Percentiles rank a stretch among this genome's conserved stretches.
Conservation (phyloP, 37 sponge, comb jelly and placozoan genomes). For the Amphimedon queenslandica region DNA sequence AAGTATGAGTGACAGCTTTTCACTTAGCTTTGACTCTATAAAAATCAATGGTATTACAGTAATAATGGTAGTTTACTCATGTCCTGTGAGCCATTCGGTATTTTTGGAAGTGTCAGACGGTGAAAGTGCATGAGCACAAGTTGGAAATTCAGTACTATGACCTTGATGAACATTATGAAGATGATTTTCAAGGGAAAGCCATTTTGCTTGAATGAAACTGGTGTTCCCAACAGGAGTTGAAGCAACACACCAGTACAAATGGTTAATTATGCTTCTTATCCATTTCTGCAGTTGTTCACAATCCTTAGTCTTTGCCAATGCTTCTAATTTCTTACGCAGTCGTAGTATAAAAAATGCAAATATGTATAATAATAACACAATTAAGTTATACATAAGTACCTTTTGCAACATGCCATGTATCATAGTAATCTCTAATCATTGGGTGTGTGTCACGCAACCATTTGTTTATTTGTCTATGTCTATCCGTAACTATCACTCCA, state of each 20-base stretch:
- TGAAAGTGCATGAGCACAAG: conserved; percentile 1
- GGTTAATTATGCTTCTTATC: conserved; percentile 40
- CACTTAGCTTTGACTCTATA: conserved; percentile 52
- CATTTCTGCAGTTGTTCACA: conserved; percentile 30
- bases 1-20: conserved; percentile 28
- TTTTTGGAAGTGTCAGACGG: not conserved
- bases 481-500: conserved; percentile 7
- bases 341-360: too few relatives aligned
- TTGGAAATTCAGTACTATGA: conserved; percentile 12
- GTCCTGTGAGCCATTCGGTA: conserved; percentile 41
- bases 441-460: conserved; percentile 10
- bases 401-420: conserved; percentile 46
- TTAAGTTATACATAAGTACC: conserved; percentile 12
- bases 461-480: conserved; percentile 9
- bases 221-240: conserved; percentile 36
- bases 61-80: conserved; percentile 14
- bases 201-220: conserved; percentile 34
- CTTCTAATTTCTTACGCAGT: conserved; percentile 11
- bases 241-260: conserved; percentile 56
- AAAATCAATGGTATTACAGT: not conserved
- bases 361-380: too few relatives aligned
- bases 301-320: conserved; percentile 27
- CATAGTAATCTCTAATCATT: conserved; percentile 10
- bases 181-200: conserved; percentile 58
- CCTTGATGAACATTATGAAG: conserved; percentile 38